Evolutionary conservation across 2,888 invertebrate genomes (phyloP).

Genomic region (Himalopsyche kuldschensis): DNA sequence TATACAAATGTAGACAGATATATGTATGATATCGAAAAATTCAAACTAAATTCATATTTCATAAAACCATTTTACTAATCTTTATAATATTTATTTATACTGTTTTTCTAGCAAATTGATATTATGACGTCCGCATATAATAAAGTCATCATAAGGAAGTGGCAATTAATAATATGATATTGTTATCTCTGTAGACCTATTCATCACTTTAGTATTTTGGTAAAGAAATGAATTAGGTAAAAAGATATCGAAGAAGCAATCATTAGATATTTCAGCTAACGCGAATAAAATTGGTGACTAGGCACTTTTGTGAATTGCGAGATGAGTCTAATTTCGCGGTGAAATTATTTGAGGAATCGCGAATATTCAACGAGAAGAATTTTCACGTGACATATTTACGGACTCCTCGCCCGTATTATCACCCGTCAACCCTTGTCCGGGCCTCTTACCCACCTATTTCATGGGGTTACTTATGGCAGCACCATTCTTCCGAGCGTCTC

Average conservation of each 20-base stretch:
- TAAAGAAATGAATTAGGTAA: background rate
- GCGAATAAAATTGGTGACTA: background rate
- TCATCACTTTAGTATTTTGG: background rate
- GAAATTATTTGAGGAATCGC: background rate
- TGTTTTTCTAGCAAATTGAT: too few relatives aligned
- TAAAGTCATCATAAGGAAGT: too few relatives aligned
- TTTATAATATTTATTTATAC: too few relatives aligned
- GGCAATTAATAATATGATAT: too few relatives aligned
- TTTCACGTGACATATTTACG: background rate
- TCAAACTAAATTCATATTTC: too few relatives aligned
- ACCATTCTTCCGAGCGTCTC: background rate
- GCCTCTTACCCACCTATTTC: background rate
- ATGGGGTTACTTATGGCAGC: background rate
- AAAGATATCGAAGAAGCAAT: background rate
- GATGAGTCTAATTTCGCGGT: background rate
- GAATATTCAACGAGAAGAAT: background rate
- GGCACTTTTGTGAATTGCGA: background rate
- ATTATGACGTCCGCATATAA: too few relatives aligned
- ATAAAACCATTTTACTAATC: too few relatives aligned
- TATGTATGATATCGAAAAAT: too few relatives aligned
- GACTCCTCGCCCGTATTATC: constrained; percentile 5
- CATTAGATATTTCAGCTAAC: background rate
- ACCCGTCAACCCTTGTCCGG: constrained; percentile 24
- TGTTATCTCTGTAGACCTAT: too few relatives aligned
- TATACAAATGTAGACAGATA: too few relatives aligned